Evolutionary conservation across 2,888 invertebrate species (phyloP).

Genomic region (Octodonta nipae): DNA sequence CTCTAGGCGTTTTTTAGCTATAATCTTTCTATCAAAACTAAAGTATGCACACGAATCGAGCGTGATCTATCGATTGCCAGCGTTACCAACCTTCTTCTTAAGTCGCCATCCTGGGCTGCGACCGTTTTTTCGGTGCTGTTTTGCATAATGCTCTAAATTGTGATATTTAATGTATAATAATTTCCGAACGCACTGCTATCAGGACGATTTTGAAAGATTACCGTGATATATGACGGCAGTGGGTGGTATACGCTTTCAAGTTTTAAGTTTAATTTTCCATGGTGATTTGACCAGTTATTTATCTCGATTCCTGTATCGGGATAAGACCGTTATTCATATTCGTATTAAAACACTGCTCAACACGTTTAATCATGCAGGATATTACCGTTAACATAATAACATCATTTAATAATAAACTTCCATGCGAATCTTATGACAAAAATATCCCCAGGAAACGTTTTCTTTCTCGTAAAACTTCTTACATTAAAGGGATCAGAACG

Average conservation of each 20-base stretch:
- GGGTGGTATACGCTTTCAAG: conserved; percentile 10
- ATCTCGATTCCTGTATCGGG: no score
- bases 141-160: conserved; percentile 18
- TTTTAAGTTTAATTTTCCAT: conserved; percentile 10
- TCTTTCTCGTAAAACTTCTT: no score
- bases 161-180: conserved; percentile 15
- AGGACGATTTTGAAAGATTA: conserved; percentile 8
- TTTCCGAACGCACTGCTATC: conserved; percentile 8
- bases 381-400: no score
- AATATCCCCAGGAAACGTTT: no score
- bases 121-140: conserved; percentile 12
- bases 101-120: background rate
- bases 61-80: conserved; percentile 29
- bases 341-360: no score
- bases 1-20: conserved; percentile 16
- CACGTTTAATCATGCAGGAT: no score
- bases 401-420: no score
- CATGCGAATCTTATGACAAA: no score
- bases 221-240: conserved; percentile 14
- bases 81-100: conserved; percentile 3
- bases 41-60: conserved; percentile 23
- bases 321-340: no score
- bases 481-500: no score
- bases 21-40: conserved; percentile 32
- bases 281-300: no score